A percentile compares a stretch with the other conserved stretches of the same genome.
Evolutionary conservation across 2,113 vertebrate species (phyloP).

Genomic region (Nansenia antarctica): DNA sequence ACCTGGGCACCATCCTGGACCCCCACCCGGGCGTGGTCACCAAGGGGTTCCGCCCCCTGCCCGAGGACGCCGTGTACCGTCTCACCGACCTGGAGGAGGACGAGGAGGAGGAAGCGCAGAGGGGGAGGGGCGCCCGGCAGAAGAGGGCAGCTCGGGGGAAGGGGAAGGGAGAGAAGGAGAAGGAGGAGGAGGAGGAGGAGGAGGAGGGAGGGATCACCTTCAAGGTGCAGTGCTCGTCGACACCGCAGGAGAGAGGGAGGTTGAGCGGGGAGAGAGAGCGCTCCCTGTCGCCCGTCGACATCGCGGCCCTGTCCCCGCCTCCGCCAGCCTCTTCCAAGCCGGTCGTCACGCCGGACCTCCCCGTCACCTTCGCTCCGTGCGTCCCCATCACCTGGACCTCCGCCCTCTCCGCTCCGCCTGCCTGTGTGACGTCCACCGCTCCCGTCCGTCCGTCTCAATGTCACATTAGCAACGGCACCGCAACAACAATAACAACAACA

Average conservation of each 20-base stretch:
- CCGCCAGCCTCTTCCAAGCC: neutral
- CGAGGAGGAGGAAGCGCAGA: constrained; percentile 66
- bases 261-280: constrained; percentile 22
- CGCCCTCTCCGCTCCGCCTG: constrained; percentile 19
- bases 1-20: constrained; percentile 94
- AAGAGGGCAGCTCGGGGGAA: too few species aligned
- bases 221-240: constrained; percentile 75
- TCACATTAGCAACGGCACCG: constrained; percentile 40
- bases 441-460: constrained; percentile 75
- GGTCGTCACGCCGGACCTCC: neutral
- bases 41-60: constrained; percentile 88
- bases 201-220: constrained; percentile 87
- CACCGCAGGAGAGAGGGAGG: constrained; percentile 69
- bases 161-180: too few species aligned
- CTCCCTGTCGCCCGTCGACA: neutral
- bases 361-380: neutral
- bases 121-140: constrained; percentile 11
- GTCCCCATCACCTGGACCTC: neutral
- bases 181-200: constrained; percentile 58
- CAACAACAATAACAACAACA: constrained; percentile 37
- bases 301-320: constrained; percentile 8
- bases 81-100: constrained; percentile 95
- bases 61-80: constrained; percentile 79
- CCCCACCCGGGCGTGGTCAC: constrained; percentile 94
- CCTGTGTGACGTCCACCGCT: constrained; percentile 36